These are phyloP conservation scores for Nymphicus hollandicus DNA, from an alignment of 2,113 vertebrate species.

Conservation along the genomic window DNA sequence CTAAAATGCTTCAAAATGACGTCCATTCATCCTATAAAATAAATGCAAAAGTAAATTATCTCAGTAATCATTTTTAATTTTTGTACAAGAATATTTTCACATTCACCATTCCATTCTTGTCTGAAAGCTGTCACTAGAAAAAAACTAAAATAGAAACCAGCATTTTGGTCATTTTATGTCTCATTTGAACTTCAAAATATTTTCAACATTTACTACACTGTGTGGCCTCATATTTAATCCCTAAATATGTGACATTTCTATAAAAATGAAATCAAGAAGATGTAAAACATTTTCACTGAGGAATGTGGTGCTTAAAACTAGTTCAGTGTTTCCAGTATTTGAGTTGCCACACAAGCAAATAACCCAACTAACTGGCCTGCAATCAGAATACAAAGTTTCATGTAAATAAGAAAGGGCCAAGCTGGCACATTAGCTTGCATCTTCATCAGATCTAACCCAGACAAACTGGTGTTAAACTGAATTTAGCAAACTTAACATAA, in stretches of 20 bases:
- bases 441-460: not conserved
- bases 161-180: not conserved
- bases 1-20: not conserved
- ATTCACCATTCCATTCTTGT: not conserved
- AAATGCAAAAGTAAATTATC: not conserved
- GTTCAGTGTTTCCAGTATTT: not conserved
- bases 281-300: not conserved
- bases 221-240: not conserved
- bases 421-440: fast-evolving
- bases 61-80: not conserved
- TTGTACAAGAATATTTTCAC: not conserved
- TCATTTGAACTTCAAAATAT: not conserved
- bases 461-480: not conserved
- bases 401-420: not conserved
- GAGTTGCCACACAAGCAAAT: not conserved
- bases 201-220: not conserved
- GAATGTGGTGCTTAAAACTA: not conserved
- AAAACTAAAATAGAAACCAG: not conserved
- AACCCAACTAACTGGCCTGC: not conserved
- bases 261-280: not conserved
- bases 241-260: not conserved
- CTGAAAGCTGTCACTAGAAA: not conserved
- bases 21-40: not conserved
- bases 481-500: not conserved
- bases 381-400: not conserved